Conservation (phyloP, 1,140 invertebrate genomes). For the Leucophenga varia region DNA sequence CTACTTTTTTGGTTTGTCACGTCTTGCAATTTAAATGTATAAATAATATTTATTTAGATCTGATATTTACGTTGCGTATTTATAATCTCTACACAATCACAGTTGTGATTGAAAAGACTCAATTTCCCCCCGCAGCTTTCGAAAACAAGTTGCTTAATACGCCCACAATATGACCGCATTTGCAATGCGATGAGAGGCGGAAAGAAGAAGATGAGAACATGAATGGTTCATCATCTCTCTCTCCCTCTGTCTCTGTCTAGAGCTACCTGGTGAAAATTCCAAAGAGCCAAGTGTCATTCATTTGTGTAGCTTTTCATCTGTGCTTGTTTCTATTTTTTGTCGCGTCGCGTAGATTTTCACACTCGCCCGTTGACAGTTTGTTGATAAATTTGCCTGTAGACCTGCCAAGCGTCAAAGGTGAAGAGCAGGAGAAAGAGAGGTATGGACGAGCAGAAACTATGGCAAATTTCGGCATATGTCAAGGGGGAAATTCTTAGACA, state of each 20-base stretch:
- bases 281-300: slow-evolving; percentile 24
- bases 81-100: too few species aligned
- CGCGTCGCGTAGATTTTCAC: slow-evolving; percentile 29
- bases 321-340: slow-evolving; percentile 14
- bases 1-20: too few species aligned
- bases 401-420: too few species aligned
- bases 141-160: slow-evolving; percentile 18
- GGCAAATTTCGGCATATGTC: slow-evolving; percentile 20
- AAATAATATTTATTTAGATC: too few species aligned
- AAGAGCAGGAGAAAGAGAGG: too few species aligned
- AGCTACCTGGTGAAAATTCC: slow-evolving; percentile 45
- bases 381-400: slow-evolving; percentile 41
- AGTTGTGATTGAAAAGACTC: too few species aligned
- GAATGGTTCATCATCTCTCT: neutral
- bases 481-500: slow-evolving; percentile 19
- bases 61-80: too few species aligned
- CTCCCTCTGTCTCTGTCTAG: too few species aligned
- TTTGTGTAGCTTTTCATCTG: slow-evolving; percentile 24
- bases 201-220: slow-evolving; percentile 22
- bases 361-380: slow-evolving; percentile 34
- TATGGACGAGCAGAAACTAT: neutral
- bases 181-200: neutral
- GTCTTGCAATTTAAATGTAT: too few species aligned
- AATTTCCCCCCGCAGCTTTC: too few species aligned
- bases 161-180: slow-evolving; percentile 22